Base-by-base conservation (phyloP, 2,113 vertebrate genomes). In the Micromys minutus region DNA sequence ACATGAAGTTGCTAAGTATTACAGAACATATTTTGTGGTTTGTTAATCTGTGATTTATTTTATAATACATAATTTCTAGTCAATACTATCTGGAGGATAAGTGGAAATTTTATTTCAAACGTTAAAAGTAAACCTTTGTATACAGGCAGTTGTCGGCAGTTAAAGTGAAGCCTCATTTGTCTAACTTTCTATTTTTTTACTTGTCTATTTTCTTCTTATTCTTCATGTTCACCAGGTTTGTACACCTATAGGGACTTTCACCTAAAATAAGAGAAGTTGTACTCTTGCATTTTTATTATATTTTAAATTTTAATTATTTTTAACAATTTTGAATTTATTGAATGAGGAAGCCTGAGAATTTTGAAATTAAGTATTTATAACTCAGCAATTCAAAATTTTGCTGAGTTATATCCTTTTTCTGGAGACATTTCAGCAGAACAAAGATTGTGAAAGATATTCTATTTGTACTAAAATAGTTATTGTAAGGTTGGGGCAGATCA, bases 401-500 rank as follows among this genome's bases (percentile, higher is more conserved):
- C 34, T 42, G 13, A 52, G 7, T 52, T 31, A 21, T 26, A 15
- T 9, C 7, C 52, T 59, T 85, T 39, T 36, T 83, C 59, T 93
- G 52, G 11, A 91, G 21, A 74, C 47, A 85, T 29, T 71, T 84
- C 24, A 71, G 4, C 65, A 69, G 16, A 36, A 24, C 24, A 59
- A 42, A 93, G 45, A 89, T 83, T 47, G 72, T 90, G 12, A 91
- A 94, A 91, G 11, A 72, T 4, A 69, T 42, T 90, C 22, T 61
- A 26, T n/a, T 84, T 89, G 31, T n/a, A 8, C 84, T 92, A 77
- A 76, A 42, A 57, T 87, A 11, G 26, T 89, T 89, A 29, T 57
- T 63, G 59, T 57, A 90, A 65, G 21, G 26, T 85, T 74, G 24
- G 16, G 10, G 16, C 34, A 6, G 52, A 81, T 19, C 29, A 59